phyloP scores from a whole-genome alignment of 1,140 invertebrate genomes.

The Scaptomyza hsui region DNA sequence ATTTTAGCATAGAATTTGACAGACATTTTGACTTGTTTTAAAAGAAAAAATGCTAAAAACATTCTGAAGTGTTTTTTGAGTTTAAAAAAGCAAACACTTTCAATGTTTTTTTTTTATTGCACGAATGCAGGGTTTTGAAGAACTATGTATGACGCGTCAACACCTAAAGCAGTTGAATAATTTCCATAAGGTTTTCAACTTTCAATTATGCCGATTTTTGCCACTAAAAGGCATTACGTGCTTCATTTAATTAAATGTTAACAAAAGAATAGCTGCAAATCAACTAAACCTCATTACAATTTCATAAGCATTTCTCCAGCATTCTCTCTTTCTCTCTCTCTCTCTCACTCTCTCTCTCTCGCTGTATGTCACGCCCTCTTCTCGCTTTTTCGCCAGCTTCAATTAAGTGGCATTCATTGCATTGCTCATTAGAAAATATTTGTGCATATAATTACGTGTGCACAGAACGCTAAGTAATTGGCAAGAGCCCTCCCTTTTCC shows the following conservation, averaged over 20 bases:
- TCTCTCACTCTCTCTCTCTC: too few relatives aligned
- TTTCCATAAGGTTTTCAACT: not conserved
- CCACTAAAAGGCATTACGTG: slow-evolving; percentile 38
- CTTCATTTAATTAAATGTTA: slow-evolving; percentile 19
- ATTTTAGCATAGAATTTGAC: slow-evolving; percentile 23
- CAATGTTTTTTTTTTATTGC: too few relatives aligned
- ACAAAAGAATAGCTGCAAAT: slow-evolving; percentile 27
- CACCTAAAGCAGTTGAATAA: slow-evolving; percentile 2
- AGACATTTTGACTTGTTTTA: slow-evolving; percentile 17
- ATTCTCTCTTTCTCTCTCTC: too few relatives aligned
- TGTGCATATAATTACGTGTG: slow-evolving; percentile 73
- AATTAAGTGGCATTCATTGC: slow-evolving; percentile 75
- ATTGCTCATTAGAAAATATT: slow-evolving; percentile 77
- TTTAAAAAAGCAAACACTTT: not conserved
- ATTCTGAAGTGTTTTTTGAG: too few relatives aligned
- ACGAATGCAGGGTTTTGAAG: too few relatives aligned
- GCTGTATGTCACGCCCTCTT: not conserved
- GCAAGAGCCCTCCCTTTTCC: not conserved
- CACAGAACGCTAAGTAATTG: slow-evolving; percentile 33
- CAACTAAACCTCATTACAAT: slow-evolving; percentile 50
- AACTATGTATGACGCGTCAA: too few relatives aligned
- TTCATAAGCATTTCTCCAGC: slow-evolving; percentile 39
- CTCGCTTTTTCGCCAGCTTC: slow-evolving; percentile 13
- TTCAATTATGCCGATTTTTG: not conserved
- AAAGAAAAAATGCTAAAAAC: not conserved